Conservation (phyloP, 2,797 vertebrate species). For the Darevskia mixta region DNA sequence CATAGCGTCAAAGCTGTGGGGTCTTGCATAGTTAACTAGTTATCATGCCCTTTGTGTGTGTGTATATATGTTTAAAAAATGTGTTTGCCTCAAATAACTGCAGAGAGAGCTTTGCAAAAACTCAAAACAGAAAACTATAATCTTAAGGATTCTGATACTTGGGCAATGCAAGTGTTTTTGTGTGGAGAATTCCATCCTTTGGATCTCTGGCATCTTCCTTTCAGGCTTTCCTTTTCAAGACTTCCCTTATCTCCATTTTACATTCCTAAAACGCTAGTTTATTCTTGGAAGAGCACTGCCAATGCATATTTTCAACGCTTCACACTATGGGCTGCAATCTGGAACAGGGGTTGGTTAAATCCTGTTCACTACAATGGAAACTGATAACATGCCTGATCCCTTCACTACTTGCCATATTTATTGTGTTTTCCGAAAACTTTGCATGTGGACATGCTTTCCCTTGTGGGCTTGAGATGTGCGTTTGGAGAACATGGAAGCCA, state of each 20-base stretch:
- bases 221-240: background rate
- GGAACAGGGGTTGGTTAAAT: background rate
- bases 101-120: background rate
- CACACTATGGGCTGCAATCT: background rate
- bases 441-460: background rate
- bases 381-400: background rate
- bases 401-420: conserved; percentile 12
- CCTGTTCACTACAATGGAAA: background rate
- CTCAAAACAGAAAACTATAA: background rate
- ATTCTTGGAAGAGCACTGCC: background rate
- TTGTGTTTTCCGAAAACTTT: conserved; percentile 9
- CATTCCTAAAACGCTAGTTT: background rate
- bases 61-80: background rate
- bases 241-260: background rate
- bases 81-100: background rate
- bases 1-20: too few relatives aligned
- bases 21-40: too few relatives aligned
- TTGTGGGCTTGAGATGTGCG: background rate
- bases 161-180: background rate
- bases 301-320: background rate
- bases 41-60: background rate
- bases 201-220: background rate
- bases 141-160: background rate
- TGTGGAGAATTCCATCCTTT: background rate
- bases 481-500: background rate